Base-by-base conservation (phyloP, 2,113 vertebrate genomes). In the Saccopteryx leptura region DNA sequence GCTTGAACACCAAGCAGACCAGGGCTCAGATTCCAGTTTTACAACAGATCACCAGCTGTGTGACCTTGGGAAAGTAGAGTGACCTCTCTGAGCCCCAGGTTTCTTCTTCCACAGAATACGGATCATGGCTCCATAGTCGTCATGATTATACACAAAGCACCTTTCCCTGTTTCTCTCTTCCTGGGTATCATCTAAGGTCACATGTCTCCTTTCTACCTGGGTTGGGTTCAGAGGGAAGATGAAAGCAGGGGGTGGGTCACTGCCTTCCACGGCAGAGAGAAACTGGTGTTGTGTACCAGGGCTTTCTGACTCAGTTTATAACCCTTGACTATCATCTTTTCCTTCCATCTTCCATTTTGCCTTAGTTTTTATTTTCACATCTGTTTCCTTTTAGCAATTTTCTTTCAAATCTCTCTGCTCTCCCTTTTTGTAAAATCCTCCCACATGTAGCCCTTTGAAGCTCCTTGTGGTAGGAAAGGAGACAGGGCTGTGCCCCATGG, bases 381-480 rank as follows among this genome's bases (percentile, higher is more conserved):
- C 31, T 95, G 80, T 95, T 96, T 97, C 83, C 88, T 66, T 89
- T 97, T 86, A 96, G 52, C 93, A 92, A 46, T 88, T 95, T 92
- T 72, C 94, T 63, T 88, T 75, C 81, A 93, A 10, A 60, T 46
- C 33, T 33, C 50, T 82, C 15, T 75, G 54, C 76, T 94, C 83
- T 87, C 83, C 46, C 24, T 75, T 81, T 85, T 86, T 97, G 52
- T 93, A 54, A 56, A 86, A 63, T 21, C 92, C 91, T 89, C 86
- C 91, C 91, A 75, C 79, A 24, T 79, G 68, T 13, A 66, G 78
- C 88, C 28, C 68, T 83, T 75, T 76, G 83, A 93, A 83, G 83
- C 83, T 65, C 74, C 26, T 60, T 54, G 56, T 15, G 50, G 31
- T 26, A 13, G 54, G 50, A 46, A 54, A 10, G 21, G 21, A 31